These are phyloP conservation scores for Neotragus moschatus DNA, from an alignment of 2,113 vertebrate genomes.

Conservation along the genomic window DNA sequence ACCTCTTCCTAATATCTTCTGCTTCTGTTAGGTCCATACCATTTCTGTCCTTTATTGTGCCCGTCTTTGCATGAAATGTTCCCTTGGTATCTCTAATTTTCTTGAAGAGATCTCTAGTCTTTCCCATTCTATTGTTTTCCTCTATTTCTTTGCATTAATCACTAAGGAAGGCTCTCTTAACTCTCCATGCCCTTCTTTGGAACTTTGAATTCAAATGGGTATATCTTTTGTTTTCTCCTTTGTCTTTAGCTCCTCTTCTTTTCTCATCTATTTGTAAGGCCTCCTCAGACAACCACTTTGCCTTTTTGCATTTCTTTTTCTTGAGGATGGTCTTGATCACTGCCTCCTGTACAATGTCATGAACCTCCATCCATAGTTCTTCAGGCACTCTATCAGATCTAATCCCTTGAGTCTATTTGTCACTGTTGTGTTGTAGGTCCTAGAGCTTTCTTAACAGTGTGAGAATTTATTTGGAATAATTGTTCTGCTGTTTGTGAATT, in stretches of 20 bases:
- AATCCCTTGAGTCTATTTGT: neutral
- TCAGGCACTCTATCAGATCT: neutral
- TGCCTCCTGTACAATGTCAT: neutral
- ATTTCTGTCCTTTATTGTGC: neutral
- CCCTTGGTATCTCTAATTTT: neutral
- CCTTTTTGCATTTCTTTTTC: neutral
- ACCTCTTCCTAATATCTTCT: too few relatives aligned
- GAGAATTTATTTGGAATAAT: neutral
- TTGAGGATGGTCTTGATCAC: neutral
- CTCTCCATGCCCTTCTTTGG: neutral
- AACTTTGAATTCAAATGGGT: neutral
- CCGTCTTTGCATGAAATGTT: neutral
- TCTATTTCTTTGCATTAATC: neutral
- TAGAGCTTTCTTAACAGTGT: neutral
- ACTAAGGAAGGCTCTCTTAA: neutral
- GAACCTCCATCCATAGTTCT: neutral
- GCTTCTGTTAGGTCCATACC: too few relatives aligned
- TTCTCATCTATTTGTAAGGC: neutral
- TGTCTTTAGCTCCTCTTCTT: neutral
- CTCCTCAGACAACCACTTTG: neutral
- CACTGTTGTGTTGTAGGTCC: neutral
- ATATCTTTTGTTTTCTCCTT: neutral
- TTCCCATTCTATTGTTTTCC: neutral
- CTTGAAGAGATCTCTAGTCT: neutral
- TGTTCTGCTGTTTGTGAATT: neutral